Evolutionary conservation across 2,797 vertebrate species (phyloP), one percentile per base, ranked within the genome.

Genomic region (Gadopsis bispinosus): DNA sequence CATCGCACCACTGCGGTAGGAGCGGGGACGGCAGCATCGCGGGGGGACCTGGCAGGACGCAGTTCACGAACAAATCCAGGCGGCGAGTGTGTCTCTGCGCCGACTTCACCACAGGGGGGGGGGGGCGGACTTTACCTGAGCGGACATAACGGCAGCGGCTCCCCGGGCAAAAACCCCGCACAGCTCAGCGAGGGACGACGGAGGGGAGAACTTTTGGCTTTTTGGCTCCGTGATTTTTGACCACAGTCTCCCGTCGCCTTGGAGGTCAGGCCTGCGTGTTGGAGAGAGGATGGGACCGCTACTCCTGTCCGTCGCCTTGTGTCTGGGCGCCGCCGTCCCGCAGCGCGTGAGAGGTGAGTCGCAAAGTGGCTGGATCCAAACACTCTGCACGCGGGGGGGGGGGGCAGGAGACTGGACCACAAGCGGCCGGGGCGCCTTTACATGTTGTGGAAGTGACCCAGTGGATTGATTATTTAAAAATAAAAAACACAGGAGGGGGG

Each of bases 211-310:
- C 91, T 94, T 94, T 91, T 84, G 81, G 65, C 69, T 90, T 75
- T 84, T 66, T 26, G 26, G 72, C 69, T 69, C 62, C 59, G 59
- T 84, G 67, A 76, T 88, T 83, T 68, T 71, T 56, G 26, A 48
- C 53, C 66, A 51, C 85, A 75, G 26, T 83, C 83, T 64, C 45
- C 69, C 69, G 31, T 93, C 89, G 91, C 91, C 87, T 94, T 93
- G 93, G 94, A 87, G 90, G 88, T 89, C 86, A 77, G 87, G 86
- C 53, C 86, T 79, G 86, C 50, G 72, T 66, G 5, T 75, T 63
- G 80, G 70, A 84, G 81, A 80, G 79, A 96, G 90, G 91, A 96
- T 96, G 95, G 94, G 94, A 94, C 93, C 92, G 85, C 88, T 95
- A 41, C 92, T 96, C 81, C 81, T 94, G 66, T 90, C 88, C 88